Evolutionary conservation across 2,113 vertebrate genomes (phyloP).

Genomic region (Hippolais icterina): DNA sequence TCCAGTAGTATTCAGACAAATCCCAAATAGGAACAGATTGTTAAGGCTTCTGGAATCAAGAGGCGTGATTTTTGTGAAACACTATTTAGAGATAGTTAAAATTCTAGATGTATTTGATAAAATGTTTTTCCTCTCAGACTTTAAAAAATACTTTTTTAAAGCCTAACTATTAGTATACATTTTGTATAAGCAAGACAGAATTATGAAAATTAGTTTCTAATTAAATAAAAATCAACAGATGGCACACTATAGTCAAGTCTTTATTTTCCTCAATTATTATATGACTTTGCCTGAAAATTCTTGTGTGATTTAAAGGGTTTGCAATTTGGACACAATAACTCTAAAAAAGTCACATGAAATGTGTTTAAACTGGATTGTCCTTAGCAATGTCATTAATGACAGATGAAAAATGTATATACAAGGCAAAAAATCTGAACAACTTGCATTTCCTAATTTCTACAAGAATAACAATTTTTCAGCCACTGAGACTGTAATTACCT

Average conservation of each 20-base stretch:
- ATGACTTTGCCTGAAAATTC: not conserved
- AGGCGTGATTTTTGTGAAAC: not conserved
- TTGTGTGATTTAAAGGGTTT: not conserved
- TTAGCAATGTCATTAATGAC: not conserved
- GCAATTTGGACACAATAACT: not conserved
- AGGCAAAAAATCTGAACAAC: not conserved
- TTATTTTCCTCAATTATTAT: not conserved
- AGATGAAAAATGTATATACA: not conserved
- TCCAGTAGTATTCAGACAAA: not conserved
- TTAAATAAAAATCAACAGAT: conserved; percentile 48
- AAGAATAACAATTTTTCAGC: not conserved
- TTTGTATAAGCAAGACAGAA: not conserved
- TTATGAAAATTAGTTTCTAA: not conserved
- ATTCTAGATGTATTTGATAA: not conserved
- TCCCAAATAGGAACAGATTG: not conserved
- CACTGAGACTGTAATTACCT: not conserved
- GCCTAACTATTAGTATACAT: not conserved
- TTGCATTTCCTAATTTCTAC: not conserved
- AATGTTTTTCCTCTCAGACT: not conserved
- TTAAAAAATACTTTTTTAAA: not conserved
- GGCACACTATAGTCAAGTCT: conserved; percentile 18
- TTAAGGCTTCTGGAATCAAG: not conserved
- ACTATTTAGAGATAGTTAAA: not conserved
- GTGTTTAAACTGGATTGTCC: not conserved
- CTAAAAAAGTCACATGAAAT: not conserved